Base-by-base conservation (phyloP, 2,797 vertebrate genomes). In the Philypnodon macrostomus region DNA sequence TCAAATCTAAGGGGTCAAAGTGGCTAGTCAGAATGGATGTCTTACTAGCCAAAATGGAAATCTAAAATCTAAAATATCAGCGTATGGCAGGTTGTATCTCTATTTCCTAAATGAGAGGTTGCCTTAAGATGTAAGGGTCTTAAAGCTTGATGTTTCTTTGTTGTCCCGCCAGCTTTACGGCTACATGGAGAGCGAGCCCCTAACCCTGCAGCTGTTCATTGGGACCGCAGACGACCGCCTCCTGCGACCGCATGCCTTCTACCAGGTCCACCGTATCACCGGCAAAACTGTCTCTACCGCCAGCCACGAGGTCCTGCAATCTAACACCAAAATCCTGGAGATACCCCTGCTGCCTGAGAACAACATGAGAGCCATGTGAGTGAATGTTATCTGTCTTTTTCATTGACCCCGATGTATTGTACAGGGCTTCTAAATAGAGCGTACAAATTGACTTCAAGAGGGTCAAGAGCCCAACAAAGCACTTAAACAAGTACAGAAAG, bases 201-300 rank as follows among this genome's bases (percentile, higher is more conserved):
- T 99, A 72, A 98, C 93, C 4, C 91, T 99, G 52, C 96, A 99
- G 92, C 93, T 99, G 79, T 99, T 99, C 92, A 98, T 99, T 1
- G 97, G 97, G 67, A 99, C 97, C 0, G 97, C 97, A 54, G 97
- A 99, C 29, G 97, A 99, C 90, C 95, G 97, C 78, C 92, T 98
- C 85, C 92, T 99, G 86, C 89, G 96, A 67, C 97, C 97, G 16
- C 96, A 99, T 47, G 96, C 97, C 80, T 99, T 99, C 91, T 99
- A 99, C 90, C 97, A 99, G 90, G 97, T 99, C 58, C 97, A 99
- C 76, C 93, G 96, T 29, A 98, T 99, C 91, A 99, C 97, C 0
- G 97, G 97, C 62, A 99, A 99, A 88, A 98, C 97, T 0, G 97
- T 99, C 66, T 97, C 96, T 61, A 98, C 96, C 24, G 93, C 93